Evolutionary conservation across 2,113 vertebrate species (phyloP).

Genomic region (Oplegnathus fasciatus): DNA sequence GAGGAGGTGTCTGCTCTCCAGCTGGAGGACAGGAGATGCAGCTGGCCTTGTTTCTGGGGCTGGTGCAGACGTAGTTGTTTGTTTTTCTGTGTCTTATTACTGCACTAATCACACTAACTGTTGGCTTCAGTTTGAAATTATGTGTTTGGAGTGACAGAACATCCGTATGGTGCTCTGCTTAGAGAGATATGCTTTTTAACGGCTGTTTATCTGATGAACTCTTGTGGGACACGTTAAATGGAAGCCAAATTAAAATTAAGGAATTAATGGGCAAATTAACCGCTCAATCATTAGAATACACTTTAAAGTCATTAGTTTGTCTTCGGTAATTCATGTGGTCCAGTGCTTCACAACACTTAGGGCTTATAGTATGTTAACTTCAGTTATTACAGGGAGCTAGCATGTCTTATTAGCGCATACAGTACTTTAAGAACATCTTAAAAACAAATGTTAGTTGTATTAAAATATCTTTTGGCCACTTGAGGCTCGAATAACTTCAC

Average conservation of each 20-base stretch:
- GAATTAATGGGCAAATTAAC: background rate
- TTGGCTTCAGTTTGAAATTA: background rate
- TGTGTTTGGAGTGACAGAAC: background rate
- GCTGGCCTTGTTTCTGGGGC: slow-evolving; percentile 33
- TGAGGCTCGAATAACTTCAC: background rate
- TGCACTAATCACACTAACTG: background rate
- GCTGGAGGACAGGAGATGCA: slow-evolving; percentile 41
- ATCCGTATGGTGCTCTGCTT: background rate
- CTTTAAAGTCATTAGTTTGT: background rate
- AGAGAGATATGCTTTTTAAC: background rate
- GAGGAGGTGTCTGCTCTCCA: slow-evolving; percentile 54
- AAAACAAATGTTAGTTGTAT: background rate
- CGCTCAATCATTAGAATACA: background rate
- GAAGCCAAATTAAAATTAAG: background rate
- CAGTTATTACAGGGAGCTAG: background rate
- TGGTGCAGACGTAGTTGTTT: slow-evolving; percentile 25
- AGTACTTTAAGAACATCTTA: background rate
- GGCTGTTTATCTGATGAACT: background rate
- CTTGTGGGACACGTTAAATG: background rate
- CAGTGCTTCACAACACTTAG: too few relatives aligned
- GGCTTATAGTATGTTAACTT: background rate
- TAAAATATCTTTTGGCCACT: background rate
- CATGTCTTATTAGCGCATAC: background rate
- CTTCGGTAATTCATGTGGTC: background rate
- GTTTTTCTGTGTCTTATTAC: slow-evolving; percentile 25